These are phyloP conservation scores for Tetrapedia diversipes DNA, from an alignment of 2,888 invertebrate genomes.

Conservation along the genomic window DNA sequence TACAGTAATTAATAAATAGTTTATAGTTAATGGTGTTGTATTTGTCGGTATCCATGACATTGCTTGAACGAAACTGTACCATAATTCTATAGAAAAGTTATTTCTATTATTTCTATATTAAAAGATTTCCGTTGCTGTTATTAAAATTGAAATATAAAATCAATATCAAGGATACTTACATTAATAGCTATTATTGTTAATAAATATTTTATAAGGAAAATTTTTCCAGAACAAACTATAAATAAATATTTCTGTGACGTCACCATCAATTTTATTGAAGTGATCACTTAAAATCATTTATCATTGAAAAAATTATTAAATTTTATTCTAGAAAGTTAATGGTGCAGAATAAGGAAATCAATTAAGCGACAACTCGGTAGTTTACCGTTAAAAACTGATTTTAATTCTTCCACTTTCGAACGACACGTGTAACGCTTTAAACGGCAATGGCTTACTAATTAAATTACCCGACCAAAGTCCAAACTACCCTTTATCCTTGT, in stretches of 20 bases:
- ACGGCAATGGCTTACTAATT: slow-evolving; percentile 21
- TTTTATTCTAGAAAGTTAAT: background rate
- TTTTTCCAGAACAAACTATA: no score
- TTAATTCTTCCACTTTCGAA: background rate
- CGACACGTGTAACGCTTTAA: slow-evolving; percentile 14
- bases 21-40: no score
- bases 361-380: background rate
- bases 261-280: background rate
- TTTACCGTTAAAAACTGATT: slow-evolving; percentile 13
- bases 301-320: slow-evolving; percentile 5
- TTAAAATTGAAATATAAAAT: no score
- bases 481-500: background rate
- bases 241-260: no score
- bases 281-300: background rate
- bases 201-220: no score
- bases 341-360: slow-evolving; percentile 1
- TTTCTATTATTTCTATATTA: no score
- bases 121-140: no score
- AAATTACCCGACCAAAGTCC: background rate
- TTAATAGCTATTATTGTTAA: no score
- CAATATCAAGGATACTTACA: no score
- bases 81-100: background rate
- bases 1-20: no score
- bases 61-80: no score
- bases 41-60: no score